A percentile compares a stretch with the other conserved stretches of the same genome.
Evolutionary conservation across 2,797 vertebrate genomes (phyloP).

Genomic region (Ctenosaura bakeri): DNA sequence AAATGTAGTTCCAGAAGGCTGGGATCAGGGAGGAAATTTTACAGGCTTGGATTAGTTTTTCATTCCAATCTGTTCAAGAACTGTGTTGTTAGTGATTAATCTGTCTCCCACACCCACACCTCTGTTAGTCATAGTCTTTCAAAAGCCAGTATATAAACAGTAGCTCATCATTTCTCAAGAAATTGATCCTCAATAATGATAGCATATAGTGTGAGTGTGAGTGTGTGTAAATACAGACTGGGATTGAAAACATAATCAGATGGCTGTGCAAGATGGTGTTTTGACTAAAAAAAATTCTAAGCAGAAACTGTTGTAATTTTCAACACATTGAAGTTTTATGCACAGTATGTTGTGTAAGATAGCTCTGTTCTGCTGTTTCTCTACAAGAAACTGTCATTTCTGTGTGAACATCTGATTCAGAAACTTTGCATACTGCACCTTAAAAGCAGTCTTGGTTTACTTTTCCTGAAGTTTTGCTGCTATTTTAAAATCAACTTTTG

Average conservation of each 20-base stretch:
- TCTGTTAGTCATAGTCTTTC: constrained; percentile 3
- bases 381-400: constrained; percentile 25
- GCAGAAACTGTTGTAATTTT: constrained; percentile 26
- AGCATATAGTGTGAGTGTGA: constrained; percentile 22
- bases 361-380: constrained; percentile 25
- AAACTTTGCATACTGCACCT: background rate
- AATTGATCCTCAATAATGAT: constrained; percentile 26
- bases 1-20: constrained; percentile 6
- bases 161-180: background rate
- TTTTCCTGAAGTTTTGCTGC: background rate
- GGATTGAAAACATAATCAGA: constrained; percentile 16
- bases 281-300: background rate
- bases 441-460: background rate
- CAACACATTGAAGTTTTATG: background rate
- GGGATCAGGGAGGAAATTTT: background rate
- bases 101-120: constrained; percentile 14
- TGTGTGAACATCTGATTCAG: background rate
- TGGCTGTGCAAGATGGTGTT: constrained; percentile 4
- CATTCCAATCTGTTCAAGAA: constrained; percentile 17
- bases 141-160: constrained; percentile 16
- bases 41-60: constrained; percentile 6
- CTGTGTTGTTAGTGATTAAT: background rate
- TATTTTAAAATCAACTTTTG: background rate
- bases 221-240: constrained; percentile 26
- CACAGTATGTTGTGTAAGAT: constrained; percentile 17